Evolutionary conservation across 2,113 vertebrate genomes (phyloP).

Genomic region (Bombycilla garrulus): DNA sequence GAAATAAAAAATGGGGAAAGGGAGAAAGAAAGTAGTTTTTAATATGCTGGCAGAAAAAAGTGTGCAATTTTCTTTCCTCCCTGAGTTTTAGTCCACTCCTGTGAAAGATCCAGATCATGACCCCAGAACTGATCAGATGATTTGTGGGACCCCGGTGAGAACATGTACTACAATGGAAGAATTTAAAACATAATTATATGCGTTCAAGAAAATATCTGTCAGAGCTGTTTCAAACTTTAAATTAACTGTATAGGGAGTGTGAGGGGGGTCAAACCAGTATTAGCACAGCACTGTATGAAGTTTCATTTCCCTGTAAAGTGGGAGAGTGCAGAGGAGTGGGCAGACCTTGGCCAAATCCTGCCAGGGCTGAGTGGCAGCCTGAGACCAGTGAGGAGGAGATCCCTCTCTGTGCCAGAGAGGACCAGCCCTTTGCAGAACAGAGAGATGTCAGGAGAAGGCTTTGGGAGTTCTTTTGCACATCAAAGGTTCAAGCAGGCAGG

Average conservation of each 20-base stretch:
- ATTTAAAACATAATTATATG: constrained; percentile 40
- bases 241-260: neutral
- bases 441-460: neutral
- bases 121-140: neutral
- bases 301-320: neutral
- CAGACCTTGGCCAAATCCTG: neutral
- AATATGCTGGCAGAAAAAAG: neutral
- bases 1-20: neutral
- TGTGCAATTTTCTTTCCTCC: neutral
- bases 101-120: constrained; percentile 7
- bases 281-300: neutral
- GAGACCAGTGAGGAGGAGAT: neutral
- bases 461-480: neutral
- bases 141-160: constrained; percentile 34
- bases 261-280: neutral
- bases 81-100: neutral
- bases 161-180: neutral
- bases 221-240: constrained; percentile 9
- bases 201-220: constrained; percentile 12
- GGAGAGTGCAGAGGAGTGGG: neutral
- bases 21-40: neutral
- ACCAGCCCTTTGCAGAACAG: neutral
- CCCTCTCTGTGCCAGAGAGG: neutral
- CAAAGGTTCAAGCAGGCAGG: neutral
- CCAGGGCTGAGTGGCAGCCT: neutral